Percentiles rank a stretch among this genome's conserved stretches.
Conservation (phyloP, 2,113 vertebrate genomes). For the Puffinus mauretanicus region DNA sequence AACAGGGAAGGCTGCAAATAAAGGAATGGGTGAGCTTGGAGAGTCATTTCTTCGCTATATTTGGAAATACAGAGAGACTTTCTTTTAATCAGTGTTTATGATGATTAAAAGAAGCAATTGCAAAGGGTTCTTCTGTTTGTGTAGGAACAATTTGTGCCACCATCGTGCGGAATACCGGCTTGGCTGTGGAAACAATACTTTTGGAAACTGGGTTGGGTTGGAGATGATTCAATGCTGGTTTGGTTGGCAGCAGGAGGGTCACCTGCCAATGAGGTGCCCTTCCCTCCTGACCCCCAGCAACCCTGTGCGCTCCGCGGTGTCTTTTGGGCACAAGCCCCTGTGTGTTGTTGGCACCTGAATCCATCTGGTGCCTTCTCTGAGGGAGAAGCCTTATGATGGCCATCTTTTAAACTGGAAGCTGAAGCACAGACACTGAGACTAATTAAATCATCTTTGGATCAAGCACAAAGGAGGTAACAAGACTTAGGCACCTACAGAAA, state of each 20-base stretch:
- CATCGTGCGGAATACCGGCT: accelerated
- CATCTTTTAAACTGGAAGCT: not conserved
- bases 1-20: not conserved
- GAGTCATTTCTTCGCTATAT: not conserved
- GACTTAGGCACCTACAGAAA: not conserved
- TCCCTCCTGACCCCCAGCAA: not conserved
- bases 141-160: not conserved
- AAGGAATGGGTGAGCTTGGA: not conserved
- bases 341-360: not conserved
- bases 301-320: accelerated
- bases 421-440: not conserved
- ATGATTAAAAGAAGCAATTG: not conserved
- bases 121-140: not conserved
- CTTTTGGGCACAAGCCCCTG: not conserved
- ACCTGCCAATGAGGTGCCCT: not conserved
- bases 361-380: not conserved
- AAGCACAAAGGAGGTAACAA: not conserved
- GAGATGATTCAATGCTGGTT: not conserved
- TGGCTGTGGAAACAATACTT: not conserved
- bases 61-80: not conserved
- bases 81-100: not conserved
- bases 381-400: not conserved
- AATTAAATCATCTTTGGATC: not conserved
- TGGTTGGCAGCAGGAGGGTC: not conserved
- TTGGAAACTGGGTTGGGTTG: not conserved